A percentile compares a stretch with the other conserved stretches of the same genome.
Evolutionary conservation across 1,140 invertebrate species (phyloP).

Genomic region (Stegodyphus dumicola): DNA sequence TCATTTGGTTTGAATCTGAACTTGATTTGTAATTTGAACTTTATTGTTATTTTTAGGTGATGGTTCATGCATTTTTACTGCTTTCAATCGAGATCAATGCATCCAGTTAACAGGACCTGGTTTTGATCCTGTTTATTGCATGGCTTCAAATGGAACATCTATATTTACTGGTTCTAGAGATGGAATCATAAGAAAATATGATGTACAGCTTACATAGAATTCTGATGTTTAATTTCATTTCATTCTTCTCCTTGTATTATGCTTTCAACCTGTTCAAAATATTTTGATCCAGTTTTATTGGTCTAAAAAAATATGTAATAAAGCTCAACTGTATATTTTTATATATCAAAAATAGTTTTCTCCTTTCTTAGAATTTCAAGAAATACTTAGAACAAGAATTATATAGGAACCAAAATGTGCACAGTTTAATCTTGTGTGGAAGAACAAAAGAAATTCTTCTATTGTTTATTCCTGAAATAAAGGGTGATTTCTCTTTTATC

Average conservation of each 20-base stretch:
- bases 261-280: no score
- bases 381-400: no score
- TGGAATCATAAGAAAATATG: constrained; percentile 72
- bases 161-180: constrained; percentile 74
- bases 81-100: constrained; percentile 67
- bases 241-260: neutral
- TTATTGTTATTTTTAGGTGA: constrained; percentile 69
- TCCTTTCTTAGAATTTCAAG: no score
- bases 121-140: constrained; percentile 75
- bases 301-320: no score
- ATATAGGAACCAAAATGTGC: no score
- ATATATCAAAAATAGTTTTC: no score
- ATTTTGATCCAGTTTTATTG: no score
- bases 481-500: no score
- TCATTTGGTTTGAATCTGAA: neutral
- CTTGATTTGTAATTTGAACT: constrained; percentile 15
- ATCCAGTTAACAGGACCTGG: constrained; percentile 77
- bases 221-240: neutral
- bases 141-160: constrained; percentile 71
- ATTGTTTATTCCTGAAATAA: no score
- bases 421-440: no score
- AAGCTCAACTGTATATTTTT: no score
- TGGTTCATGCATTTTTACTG: constrained; percentile 72
- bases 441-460: no score
- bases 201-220: neutral